phyloP scores from a whole-genome alignment of 1,140 invertebrate genomes.

The Ostrea denselamellosa region DNA sequence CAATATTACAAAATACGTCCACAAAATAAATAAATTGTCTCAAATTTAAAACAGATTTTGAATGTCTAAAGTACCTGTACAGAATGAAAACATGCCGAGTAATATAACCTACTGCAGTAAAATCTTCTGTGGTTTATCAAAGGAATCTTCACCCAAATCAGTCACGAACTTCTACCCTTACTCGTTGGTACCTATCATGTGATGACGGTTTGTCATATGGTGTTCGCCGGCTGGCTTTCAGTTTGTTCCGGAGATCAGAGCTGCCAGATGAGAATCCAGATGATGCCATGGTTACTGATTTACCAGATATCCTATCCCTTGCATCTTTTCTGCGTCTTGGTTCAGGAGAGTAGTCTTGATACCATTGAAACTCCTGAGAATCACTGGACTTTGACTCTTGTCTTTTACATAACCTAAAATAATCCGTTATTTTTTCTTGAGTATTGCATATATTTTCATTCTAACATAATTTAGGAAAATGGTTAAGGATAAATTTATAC shows the following conservation, averaged over 20 bases:
- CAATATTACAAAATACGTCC: neutral
- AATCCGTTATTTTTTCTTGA: neutral
- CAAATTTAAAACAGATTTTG: neutral
- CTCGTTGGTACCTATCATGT: neutral
- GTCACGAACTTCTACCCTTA: conserved; percentile 20
- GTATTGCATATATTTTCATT: no score
- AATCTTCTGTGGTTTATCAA: neutral
- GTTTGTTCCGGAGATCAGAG: conserved; percentile 36
- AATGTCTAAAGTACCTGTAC: neutral
- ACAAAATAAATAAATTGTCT: neutral
- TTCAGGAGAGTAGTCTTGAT: neutral
- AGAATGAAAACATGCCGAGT: neutral
- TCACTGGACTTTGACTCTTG: neutral
- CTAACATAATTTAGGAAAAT: no score
- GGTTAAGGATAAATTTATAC: no score
- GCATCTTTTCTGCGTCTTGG: conserved; percentile 11
- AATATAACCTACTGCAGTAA: neutral
- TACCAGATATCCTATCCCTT: conserved; percentile 20
- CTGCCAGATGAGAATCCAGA: neutral
- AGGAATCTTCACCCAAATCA: neutral
- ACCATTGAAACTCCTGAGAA: neutral
- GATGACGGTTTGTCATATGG: conserved; percentile 39
- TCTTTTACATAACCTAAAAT: neutral
- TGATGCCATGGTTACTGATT: conserved; percentile 12
- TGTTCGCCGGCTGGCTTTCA: conserved; percentile 25